phyloP scores from a whole-genome alignment of 2,113 vertebrate genomes.

The Pitta sordida region DNA sequence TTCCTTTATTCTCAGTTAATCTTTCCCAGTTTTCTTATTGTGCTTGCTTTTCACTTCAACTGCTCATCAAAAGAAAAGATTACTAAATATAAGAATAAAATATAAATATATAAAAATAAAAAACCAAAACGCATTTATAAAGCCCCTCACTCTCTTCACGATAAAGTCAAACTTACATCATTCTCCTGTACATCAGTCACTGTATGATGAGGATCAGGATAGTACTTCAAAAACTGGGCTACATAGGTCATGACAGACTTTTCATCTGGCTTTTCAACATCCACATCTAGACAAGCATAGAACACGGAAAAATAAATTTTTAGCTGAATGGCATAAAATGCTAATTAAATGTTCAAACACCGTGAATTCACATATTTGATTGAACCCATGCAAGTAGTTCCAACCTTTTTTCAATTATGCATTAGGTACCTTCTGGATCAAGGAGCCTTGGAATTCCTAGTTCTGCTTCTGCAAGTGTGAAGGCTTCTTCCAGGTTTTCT shows the following conservation, averaged over 20 bases:
- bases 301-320: not conserved
- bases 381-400: not conserved
- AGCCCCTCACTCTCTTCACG: not conserved
- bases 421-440: constrained; percentile 88
- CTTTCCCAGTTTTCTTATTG: not conserved
- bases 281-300: constrained; percentile 82
- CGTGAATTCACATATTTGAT: not conserved
- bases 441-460: constrained; percentile 92
- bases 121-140: not conserved
- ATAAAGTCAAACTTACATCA: constrained; percentile 74
- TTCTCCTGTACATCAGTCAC: constrained; percentile 70
- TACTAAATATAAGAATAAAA: not conserved
- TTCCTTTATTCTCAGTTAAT: not conserved
- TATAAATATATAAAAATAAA: no score
- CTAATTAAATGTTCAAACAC: not conserved
- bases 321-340: not conserved
- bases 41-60: not conserved
- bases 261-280: constrained; percentile 98
- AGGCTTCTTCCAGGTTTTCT: constrained; percentile 93
- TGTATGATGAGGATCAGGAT: constrained; percentile 77
- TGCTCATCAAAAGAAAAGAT: not conserved
- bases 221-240: constrained; percentile 93
- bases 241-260: constrained; percentile 99
- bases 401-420: not conserved
- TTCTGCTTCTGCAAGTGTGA: constrained; percentile 86